A percentile compares a stretch with the other conserved stretches of the same genome.
These are phyloP conservation scores for Sympetrum striolatum DNA, from an alignment of 2,888 invertebrate species.

Conservation along the genomic window DNA sequence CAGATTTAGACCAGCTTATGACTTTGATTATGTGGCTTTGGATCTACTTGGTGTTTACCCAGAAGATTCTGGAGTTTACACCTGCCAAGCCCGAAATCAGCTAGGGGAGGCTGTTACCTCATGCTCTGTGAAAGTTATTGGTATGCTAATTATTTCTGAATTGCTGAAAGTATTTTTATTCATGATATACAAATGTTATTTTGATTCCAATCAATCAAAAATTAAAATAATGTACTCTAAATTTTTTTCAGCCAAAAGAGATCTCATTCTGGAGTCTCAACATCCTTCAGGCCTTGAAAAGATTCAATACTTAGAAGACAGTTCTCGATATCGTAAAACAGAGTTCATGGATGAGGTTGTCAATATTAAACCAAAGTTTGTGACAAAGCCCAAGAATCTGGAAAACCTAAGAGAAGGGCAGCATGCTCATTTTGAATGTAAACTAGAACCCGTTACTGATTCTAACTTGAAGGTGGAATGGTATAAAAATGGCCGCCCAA, in stretches of 20 bases:
- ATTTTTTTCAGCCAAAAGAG: constrained; percentile 75
- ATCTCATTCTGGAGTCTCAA: constrained; percentile 85
- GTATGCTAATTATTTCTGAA: constrained; percentile 52
- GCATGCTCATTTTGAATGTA: constrained; percentile 97
- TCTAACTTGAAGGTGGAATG: constrained; percentile 96
- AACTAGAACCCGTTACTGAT: constrained; percentile 96
- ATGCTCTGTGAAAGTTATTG: constrained; percentile 84
- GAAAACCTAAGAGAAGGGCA: constrained; percentile 86
- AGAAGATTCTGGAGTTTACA: constrained; percentile 96
- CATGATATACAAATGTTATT: background rate
- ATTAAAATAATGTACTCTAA: background rate
- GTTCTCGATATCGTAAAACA: constrained; percentile 81
- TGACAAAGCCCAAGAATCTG: constrained; percentile 86
- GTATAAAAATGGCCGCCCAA: constrained; percentile 93
- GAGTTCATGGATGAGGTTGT: constrained; percentile 83
- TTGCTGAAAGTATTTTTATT: background rate
- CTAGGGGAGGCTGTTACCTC: constrained; percentile 94
- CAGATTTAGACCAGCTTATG: constrained; percentile 93
- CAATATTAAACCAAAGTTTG: constrained; percentile 82
- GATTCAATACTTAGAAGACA: constrained; percentile 89
- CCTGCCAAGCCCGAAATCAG: constrained; percentile 92
- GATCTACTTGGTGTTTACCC: constrained; percentile 96
- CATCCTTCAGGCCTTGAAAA: constrained; percentile 91
- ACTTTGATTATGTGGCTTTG: constrained; percentile 96
- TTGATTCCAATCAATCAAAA: background rate